Evolutionary conservation across 2,113 vertebrate genomes (phyloP), one percentile per base, ranked within the genome.

Genomic region (Rhegmatorhina hoffmannsi): DNA sequence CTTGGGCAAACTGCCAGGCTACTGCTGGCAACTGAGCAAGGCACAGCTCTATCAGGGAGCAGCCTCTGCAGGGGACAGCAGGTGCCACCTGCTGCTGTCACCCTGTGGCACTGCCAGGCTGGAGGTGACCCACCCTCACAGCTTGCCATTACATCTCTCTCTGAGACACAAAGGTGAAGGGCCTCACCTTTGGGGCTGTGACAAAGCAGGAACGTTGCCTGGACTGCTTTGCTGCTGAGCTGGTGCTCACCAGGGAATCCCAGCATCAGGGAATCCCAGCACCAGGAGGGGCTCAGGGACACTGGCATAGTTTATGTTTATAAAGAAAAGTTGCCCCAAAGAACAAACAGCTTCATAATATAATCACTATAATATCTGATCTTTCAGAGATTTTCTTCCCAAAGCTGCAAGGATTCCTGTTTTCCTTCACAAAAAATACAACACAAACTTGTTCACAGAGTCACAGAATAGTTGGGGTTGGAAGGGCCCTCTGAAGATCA

Each of bases 201-300:
- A 44, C 59, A 17, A 49, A 50, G 34, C 38, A 68, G 13, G 7
- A n/a, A 47, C 0, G 0, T 6, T 33, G 50, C 10, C 64, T 73
- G 53, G 34, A 6, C 26, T 40, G 34, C n/a, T 58, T 36, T 26
- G 28, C 28, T 12, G 8, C 77, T 17, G 18, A 33, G 55, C 34
- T 28, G 40, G 34, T 7, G 24, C 13, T 11, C 31, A 46, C 14
- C 23, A 17, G 1, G 16, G 53, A 47, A 76, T 36, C 1, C 25
- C 78, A 52, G 36, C 40, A 40, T 13, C 40, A 40, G 40, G 40
- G 40, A 40, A 40, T 6, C 1, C 24, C 77, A 50, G 36, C 0
- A 0, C 18, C 46, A 50, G 20, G 15, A 58, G 26, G 16, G 26
- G 17, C 8, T 70, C 56, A 24, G 1, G 5, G 53, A 33, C 0